Conservation (phyloP, 2,113 vertebrate genomes). For the Corythaixoides concolor region DNA sequence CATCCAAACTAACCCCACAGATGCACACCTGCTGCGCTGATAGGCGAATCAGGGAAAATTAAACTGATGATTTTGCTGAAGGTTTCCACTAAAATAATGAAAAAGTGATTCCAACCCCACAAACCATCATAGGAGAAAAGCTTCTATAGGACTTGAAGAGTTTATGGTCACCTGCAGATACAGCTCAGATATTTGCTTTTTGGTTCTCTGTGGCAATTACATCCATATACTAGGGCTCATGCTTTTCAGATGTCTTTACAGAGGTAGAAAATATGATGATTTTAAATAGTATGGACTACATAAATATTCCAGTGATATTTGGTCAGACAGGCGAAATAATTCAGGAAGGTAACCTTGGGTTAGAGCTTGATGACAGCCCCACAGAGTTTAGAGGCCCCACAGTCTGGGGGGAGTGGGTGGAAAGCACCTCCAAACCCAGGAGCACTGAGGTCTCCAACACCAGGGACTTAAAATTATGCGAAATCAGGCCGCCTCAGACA, state of each 20-base stretch:
- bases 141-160: neutral
- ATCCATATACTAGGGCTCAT: neutral
- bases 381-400: fast-evolving
- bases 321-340: neutral
- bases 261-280: neutral
- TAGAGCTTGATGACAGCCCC: neutral
- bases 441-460: neutral
- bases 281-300: neutral
- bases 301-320: neutral
- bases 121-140: fast-evolving
- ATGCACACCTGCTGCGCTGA: neutral
- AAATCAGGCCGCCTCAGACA: neutral
- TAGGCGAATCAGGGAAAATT: neutral
- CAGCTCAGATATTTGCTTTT: neutral
- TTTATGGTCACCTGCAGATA: neutral
- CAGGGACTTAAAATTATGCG: neutral
- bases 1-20: neutral
- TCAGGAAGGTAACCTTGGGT: neutral
- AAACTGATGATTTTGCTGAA: neutral
- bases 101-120: neutral
- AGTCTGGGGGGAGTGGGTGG: fast-evolving
- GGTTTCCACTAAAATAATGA: neutral
- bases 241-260: neutral
- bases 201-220: neutral
- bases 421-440: neutral